These are phyloP conservation scores for Vanessa cardui DNA, from an alignment of 2,888 invertebrate genomes.

Conservation along the genomic window DNA sequence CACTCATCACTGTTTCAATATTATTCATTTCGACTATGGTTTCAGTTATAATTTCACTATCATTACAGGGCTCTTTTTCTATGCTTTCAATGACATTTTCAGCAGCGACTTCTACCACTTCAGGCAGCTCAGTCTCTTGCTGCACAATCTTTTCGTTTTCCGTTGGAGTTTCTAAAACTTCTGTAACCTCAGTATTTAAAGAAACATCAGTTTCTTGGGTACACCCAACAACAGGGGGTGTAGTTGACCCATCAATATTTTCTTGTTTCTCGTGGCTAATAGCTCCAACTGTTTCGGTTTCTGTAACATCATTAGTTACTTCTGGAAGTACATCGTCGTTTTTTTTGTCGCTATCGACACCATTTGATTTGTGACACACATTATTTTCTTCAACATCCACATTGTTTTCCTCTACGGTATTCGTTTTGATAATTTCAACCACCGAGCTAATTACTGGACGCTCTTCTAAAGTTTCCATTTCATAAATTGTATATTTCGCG, in stretches of 20 bases:
- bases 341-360: constrained; percentile 51
- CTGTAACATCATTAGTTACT: constrained; percentile 18
- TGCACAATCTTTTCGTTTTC: constrained; percentile 5
- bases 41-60: constrained; percentile 39
- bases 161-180: constrained; percentile 11
- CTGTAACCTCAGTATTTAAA: constrained; percentile 6
- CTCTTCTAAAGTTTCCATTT: constrained; percentile 58
- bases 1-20: constrained; percentile 31
- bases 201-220: constrained; percentile 12
- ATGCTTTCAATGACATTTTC: constrained; percentile 24
- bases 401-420: constrained; percentile 45
- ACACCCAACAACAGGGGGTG: constrained; percentile 7
- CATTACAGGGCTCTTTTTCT: constrained; percentile 40
- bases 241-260: not conserved
- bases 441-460: constrained; percentile 49
- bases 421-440: constrained; percentile 54
- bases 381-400: constrained; percentile 51
- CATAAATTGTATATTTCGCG: constrained; percentile 33
- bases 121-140: constrained; percentile 18
- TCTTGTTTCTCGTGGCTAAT: constrained; percentile 7
- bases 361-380: constrained; percentile 69
- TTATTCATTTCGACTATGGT: constrained; percentile 38
- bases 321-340: constrained; percentile 41
- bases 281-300: constrained; percentile 17
- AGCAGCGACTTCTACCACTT: constrained; percentile 25